Base-by-base conservation (phyloP, 2,888 invertebrate species). In the Pimpla rufipes region DNA sequence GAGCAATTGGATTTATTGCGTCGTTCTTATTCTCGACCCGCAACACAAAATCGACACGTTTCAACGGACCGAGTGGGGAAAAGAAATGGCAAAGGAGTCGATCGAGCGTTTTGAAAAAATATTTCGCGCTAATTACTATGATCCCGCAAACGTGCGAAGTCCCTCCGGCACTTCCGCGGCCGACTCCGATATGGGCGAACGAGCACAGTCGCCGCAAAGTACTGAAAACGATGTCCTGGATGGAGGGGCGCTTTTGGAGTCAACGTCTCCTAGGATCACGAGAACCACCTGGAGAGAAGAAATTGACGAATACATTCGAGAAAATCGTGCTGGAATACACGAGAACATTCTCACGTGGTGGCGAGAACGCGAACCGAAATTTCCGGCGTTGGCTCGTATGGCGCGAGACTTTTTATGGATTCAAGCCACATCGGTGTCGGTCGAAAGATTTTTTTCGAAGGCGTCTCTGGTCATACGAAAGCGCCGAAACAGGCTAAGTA, bases 31-130 rank as follows among this genome's bases (percentile, higher is more conserved):
- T 47, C 66, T 73, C 4, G 79, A 79, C 45, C 79, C 74, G 23
- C 23, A 67, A 21, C 73, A 79, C 21, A 77, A 81, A 68, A 23
- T 70, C 16, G 66, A 77, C 45, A 70, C 50, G n/a, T 78, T 64
- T 55, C 62, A 76, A 6, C 52, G 7, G 29, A 81, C 81, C 5
- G 11, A 23, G 7, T 76, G 71, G 71, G 81, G 76, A n/a, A 62
- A 55, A 64, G 68, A 71, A 29, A 45, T 66, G n/a, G 45, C 42
- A 13, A 10, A n/a, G 13, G 47, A 66, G 29, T 45, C 13, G 23
- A 23, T 66, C 6, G 3, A 11, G 16, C 42, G 18, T 18, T 66
- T 66, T 2, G 66, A 66, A 45, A 13, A 3, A n/a, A 35, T 37
- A 16, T 59, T 35, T 35, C 35, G 59, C n/a, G 16, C 29, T 6